Base-by-base conservation (phyloP, 2,113 vertebrate species). In the Oxyruncus cristatus region DNA sequence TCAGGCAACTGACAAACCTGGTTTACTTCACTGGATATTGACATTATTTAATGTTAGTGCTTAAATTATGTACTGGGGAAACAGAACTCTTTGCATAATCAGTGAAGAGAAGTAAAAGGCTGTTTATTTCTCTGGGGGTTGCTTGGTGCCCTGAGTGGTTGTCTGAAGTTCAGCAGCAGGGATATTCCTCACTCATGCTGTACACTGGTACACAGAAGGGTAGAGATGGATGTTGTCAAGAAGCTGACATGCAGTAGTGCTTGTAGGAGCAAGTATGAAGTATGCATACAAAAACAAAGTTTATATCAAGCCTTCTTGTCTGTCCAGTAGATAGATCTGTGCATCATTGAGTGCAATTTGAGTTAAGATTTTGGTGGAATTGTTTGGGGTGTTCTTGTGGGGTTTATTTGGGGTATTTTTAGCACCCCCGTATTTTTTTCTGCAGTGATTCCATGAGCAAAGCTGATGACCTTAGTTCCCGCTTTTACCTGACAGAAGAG, bases 391-490 rank as follows among this genome's bases (percentile, higher is more conserved):
- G 3, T 30, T 46, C 62, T 47, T 52, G 19, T 53, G 37, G 91
- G 20, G 72, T 93, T 92, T 39, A 61, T 88, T 92, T 74, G 58
- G 50, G 58, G 6, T 9, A 88, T 96, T 91, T 95, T 89, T 85
- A 91, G 82, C 88, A 93, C 81, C 56, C 46, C 90, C 72, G 67
- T 96, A 5, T 30, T 27, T 80, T 97, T 93, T 95, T 88, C 71
- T 79, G 59, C 74, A 78, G 24, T n/a, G 59, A 88, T 97, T 97
- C 50, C 74, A 94, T 49, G 73, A 95, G 76, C 50, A 86, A 86
- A 83, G 82, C 84, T 42, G 89, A 20, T 93, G 85, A 89, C 46
- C 56, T 68, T 96, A 81, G 82, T 92, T 97, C 89, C 84, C 86
- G 52, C 27, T 94, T 94, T 32, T 47, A 30, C 61, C 61, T 52